A percentile compares a stretch with the other conserved stretches of the same genome.
phyloP scores from a whole-genome alignment of 2,113 vertebrate species.

The Albula glossodonta region DNA sequence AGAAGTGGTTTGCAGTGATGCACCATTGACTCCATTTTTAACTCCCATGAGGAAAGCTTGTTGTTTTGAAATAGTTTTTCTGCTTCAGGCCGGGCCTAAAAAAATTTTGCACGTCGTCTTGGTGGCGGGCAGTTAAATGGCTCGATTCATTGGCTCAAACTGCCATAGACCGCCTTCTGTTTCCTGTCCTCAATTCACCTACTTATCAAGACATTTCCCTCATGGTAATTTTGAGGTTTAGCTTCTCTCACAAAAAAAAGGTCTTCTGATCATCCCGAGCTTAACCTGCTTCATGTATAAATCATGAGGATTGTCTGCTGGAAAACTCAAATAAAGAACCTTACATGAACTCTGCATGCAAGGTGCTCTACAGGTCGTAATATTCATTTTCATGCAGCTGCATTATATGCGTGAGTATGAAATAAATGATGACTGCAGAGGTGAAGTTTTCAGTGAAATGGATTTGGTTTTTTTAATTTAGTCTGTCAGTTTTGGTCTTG shows the following conservation, averaged over 20 bases:
- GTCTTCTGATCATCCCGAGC: background rate
- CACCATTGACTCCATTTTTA: background rate
- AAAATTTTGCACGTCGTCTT: constrained; percentile 8
- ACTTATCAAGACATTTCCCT: background rate
- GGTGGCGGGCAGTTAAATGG: background rate
- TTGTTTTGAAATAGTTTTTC: constrained; percentile 21
- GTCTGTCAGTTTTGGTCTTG: no score
- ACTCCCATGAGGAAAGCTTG: background rate
- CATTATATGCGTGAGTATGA: no score
- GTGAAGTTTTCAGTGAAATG: no score
- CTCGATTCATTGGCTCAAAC: background rate
- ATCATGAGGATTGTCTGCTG: background rate
- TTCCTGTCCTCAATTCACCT: background rate
- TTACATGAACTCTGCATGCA: no score
- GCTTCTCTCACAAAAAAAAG: background rate
- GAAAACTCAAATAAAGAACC: no score
- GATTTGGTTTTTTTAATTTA: no score
- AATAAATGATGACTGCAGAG: no score
- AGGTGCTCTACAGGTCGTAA: no score
- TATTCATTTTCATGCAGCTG: no score
- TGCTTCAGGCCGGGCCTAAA: background rate
- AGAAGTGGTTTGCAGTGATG: background rate
- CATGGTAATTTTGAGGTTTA: background rate
- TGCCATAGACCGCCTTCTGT: constrained; percentile 5
- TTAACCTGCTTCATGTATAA: background rate